A percentile compares a stretch with the other conserved stretches of the same genome.
Evolutionary conservation across 2,888 invertebrate genomes (phyloP).

Genomic region (Hecatera dysodea): DNA sequence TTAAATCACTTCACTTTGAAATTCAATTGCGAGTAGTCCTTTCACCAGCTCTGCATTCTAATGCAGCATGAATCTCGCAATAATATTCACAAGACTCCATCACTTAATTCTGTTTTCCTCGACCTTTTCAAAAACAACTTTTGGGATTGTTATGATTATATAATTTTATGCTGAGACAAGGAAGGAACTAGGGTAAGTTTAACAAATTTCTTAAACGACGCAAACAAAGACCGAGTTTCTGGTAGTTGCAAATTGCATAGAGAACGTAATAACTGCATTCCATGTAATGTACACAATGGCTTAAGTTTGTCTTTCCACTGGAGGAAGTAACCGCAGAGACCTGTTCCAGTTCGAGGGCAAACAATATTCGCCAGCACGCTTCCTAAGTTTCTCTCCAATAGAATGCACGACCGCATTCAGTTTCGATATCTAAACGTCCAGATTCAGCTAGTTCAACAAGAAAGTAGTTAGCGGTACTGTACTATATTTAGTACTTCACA

Average conservation of each 20-base stretch:
- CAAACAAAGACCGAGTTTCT: slow-evolving; percentile 64
- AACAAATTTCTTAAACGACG: slow-evolving; percentile 60
- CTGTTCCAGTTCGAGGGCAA: slow-evolving; percentile 72
- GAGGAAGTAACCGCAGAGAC: slow-evolving; percentile 68
- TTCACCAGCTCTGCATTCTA: slow-evolving; percentile 65
- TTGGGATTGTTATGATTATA: slow-evolving; percentile 38
- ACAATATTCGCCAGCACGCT: slow-evolving; percentile 67
- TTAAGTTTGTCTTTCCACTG: slow-evolving; percentile 76
- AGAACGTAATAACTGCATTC: slow-evolving; percentile 72
- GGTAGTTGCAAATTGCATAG: slow-evolving; percentile 70
- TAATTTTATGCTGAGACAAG: slow-evolving; percentile 23
- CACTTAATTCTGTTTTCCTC: slow-evolving; percentile 69
- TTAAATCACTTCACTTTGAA: slow-evolving; percentile 59
- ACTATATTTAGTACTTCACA: slow-evolving; percentile 13
- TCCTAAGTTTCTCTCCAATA: slow-evolving; percentile 67
- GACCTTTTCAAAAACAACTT: slow-evolving; percentile 74
- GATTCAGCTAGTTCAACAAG: slow-evolving; percentile 67
- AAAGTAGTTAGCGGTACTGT: slow-evolving; percentile 61
- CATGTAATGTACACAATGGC: slow-evolving; percentile 74
- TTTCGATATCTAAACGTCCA: slow-evolving; percentile 71
- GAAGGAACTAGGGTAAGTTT: slow-evolving; percentile 15
- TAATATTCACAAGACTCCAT: slow-evolving; percentile 78
- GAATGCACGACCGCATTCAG: slow-evolving; percentile 68
- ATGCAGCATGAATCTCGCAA: slow-evolving; percentile 52
- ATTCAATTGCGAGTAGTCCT: slow-evolving; percentile 69